Evolutionary conservation across 2,113 vertebrate genomes (phyloP).

Genomic region (Oncorhynchus masou): DNA sequence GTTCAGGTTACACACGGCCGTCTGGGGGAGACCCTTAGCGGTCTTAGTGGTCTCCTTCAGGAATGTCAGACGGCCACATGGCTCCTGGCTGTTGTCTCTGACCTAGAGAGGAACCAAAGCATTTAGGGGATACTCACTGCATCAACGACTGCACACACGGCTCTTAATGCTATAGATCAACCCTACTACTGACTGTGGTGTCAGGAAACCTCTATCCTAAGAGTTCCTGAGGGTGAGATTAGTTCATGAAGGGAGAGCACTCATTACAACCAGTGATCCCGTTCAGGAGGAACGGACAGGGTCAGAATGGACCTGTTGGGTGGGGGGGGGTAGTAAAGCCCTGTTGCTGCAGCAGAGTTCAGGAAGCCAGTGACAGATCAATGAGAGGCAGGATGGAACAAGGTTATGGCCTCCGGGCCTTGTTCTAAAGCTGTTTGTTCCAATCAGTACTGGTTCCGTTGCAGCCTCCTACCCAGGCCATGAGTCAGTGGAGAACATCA

Average conservation of each 20-base stretch:
- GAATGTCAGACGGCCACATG: constrained; percentile 94
- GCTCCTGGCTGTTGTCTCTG: constrained; percentile 94
- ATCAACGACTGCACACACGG: too few species aligned
- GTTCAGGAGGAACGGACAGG: too few species aligned
- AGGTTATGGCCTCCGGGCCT: too few species aligned
- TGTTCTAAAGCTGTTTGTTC: not conserved
- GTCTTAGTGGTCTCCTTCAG: constrained; percentile 88
- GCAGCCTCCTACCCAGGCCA: not conserved
- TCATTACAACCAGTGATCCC: too few species aligned
- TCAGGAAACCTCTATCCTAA: not conserved
- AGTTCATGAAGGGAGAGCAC: too few species aligned
- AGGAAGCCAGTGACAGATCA: not conserved
- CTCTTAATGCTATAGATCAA: not conserved
- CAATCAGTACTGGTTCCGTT: not conserved
- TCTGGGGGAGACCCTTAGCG: constrained; percentile 89
- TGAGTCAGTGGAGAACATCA: too few species aligned
- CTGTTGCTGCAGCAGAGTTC: not conserved
- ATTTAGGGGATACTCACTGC: not conserved
- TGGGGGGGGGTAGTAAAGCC: not conserved
- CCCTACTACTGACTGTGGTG: not conserved
- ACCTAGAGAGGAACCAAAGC: constrained; percentile 72
- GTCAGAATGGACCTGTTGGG: not conserved
- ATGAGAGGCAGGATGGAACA: not conserved
- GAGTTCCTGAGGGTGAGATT: too few species aligned
- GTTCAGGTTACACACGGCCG: constrained; percentile 96